Base-by-base conservation (phyloP, 1,140 invertebrate species). In the Dolichoris vasculosae region DNA sequence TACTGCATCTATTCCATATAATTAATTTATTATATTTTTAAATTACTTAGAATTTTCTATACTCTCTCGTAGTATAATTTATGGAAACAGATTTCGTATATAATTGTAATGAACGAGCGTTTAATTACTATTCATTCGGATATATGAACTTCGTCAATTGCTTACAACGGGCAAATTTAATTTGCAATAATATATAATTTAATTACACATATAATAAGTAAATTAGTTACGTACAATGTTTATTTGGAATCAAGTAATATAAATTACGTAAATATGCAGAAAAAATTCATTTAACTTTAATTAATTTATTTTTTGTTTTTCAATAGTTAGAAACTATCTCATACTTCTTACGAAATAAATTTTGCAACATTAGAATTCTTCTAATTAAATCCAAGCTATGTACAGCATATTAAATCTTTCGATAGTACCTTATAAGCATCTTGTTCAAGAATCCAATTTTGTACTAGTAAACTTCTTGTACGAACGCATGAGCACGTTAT, bases 301-400 rank as follows among this genome's bases (percentile, higher is more conserved):
- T 81, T 48, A 81, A 81, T 81, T 51, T 30, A 64, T 67, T 67
- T 67, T 80, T 51, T 67, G 17, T 59, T 80, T 80, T 64, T 80
- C 78, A 64, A 30, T 30, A 48, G n/a, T 35, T 2, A 20, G 69
- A 51, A 51, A 76, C n/a, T 51, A 20, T 20, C 15, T 0, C 13
- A 48, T 59, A 40, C n/a, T 59, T 51, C 55, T 59, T n/a, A 11
- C 67, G 67, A 82, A 82, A 69, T 82, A 11, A 55, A 51, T 82
- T 38, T 51, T 32, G 40, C 48, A 40, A 73, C 30, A 73, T 38
- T 55, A 46, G 48, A 82, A 71, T 55, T 38, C 35, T 17, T 46
- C 32, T 82, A 82, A 82, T 73, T 73, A 73, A 73, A 73, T 43
- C 3, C 0, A n/a, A 59, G 30, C 43, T 38, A 3, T n/a, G 1